Evolutionary conservation across 2,113 vertebrate genomes (phyloP), one percentile per base, ranked within the genome.

Genomic region (Microtus ochrogaster): DNA sequence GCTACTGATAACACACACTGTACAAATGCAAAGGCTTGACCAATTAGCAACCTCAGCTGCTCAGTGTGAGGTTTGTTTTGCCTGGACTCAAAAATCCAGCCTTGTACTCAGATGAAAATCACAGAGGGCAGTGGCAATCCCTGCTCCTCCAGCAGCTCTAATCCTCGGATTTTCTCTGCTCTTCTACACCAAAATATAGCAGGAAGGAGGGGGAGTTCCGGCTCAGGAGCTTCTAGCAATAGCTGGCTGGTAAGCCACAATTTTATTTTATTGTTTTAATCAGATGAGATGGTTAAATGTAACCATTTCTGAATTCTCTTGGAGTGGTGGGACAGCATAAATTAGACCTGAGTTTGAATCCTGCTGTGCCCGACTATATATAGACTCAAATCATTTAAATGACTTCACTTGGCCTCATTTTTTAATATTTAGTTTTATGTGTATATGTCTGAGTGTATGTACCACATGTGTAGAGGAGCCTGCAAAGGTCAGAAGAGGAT

Each of bases 31-130:
- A 73, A 95, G 91, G 94, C 72, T 78, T 28, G 86, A 95, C 81
- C 88, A 90, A 52, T 86, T 65, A 96, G 84, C 90, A 93, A 58
- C 55, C n/a, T 95, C 76, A 17, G 88, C 81, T 95, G 81, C 41
- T 61, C 33, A 30, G 65, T 77, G 19, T 61, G 78, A 83, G 1
- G 36, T 58, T 55, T 94, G 72, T 72, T 58, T 63, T 91, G 36
- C 85, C 44, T 14, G 12, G 33, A 78, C 91, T 84, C 47, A 70
- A 70, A 84, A 92, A 55, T 72, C 81, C 49, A 93, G 26, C 49
- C 63, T 95, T 70, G 58, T 6, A 49, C 73, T 28, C 30, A 78
- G 76, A 70, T 30, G 65, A 52, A 70, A 63, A 94, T 63, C 76
- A 93, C 4, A n/a, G 52, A 55, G 13, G 16, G 3, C 1, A 5